A percentile compares a stretch with the other conserved stretches of the same genome.
phyloP scores from a whole-genome alignment of 2,888 invertebrate genomes.

The Lobophora halterata region DNA sequence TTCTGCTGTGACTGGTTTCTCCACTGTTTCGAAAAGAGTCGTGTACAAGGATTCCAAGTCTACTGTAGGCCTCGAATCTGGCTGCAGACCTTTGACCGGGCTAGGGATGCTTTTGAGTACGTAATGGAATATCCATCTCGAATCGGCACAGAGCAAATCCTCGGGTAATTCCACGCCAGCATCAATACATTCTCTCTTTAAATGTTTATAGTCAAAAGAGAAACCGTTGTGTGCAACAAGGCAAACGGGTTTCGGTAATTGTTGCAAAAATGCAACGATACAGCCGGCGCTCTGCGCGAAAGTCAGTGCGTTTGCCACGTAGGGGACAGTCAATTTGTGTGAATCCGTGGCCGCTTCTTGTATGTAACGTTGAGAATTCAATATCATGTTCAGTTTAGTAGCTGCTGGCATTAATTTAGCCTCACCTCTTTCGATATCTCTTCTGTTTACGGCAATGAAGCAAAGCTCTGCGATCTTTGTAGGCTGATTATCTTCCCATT shows the following conservation, averaged over 20 bases:
- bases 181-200: constrained; percentile 1
- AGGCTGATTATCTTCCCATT: constrained; percentile 5
- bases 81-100: no score
- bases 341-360: constrained; percentile 1
- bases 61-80: no score
- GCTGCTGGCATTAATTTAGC: constrained; percentile 3
- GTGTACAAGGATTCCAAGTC: no score
- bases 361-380: constrained; percentile 4
- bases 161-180: constrained; percentile 2
- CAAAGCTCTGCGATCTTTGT: constrained; percentile 12
- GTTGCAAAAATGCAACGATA: constrained; percentile 3
- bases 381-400: constrained; percentile 5
- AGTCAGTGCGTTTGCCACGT: constrained; percentile 3
- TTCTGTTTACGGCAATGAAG: constrained; percentile 9
- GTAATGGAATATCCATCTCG: constrained; percentile 7
- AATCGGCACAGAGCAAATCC: constrained; percentile 8
- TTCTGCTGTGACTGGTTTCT: constrained; percentile 1
- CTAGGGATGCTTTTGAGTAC: constrained; percentile 2
- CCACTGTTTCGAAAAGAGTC: background rate
- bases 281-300: constrained; percentile 1
- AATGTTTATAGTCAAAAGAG: constrained; percentile 10
- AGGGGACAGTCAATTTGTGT: background rate
- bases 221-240: constrained; percentile 5
- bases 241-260: constrained; percentile 12
- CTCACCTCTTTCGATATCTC: constrained; percentile 1